These are phyloP conservation scores for Scomber colias DNA, from an alignment of 2,113 vertebrate genomes.

Conservation along the genomic window DNA sequence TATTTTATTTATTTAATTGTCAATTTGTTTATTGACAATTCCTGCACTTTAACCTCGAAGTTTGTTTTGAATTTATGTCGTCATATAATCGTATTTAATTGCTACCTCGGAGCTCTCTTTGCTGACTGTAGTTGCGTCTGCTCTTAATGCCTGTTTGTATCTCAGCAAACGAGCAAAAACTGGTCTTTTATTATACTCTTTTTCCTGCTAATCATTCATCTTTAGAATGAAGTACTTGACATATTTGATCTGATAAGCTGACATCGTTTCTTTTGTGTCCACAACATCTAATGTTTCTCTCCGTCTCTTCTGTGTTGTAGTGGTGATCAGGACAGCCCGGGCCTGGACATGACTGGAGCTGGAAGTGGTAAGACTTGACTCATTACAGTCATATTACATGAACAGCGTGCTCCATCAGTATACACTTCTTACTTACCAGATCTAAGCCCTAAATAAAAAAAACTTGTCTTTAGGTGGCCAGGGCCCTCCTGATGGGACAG, in stretches of 20 bases:
- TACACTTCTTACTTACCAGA: too few species aligned
- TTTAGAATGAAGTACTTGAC: not conserved
- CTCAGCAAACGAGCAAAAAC: not conserved
- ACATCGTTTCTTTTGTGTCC: not conserved
- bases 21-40: too few species aligned
- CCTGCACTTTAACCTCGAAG: too few species aligned
- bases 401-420: not conserved
- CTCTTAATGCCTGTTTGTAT: too few species aligned
- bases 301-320: slow-evolving; percentile 31
- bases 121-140: too few species aligned
- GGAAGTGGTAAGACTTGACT: slow-evolving; percentile 69
- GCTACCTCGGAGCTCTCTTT: too few species aligned
- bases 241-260: not conserved
- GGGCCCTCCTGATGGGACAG: slow-evolving; percentile 80
- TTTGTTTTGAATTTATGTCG: too few species aligned
- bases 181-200: not conserved
- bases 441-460: not conserved
- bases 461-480: slow-evolving; percentile 55
- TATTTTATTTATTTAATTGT: too few species aligned
- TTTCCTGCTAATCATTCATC: not conserved
- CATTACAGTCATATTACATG: not conserved
- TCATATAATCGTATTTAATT: too few species aligned
- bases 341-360: slow-evolving; percentile 76
- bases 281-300: not conserved
- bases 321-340: slow-evolving; percentile 55